phyloP scores from a whole-genome alignment of 2,888 invertebrate species.

The Eueremaeus valkanovi region DNA sequence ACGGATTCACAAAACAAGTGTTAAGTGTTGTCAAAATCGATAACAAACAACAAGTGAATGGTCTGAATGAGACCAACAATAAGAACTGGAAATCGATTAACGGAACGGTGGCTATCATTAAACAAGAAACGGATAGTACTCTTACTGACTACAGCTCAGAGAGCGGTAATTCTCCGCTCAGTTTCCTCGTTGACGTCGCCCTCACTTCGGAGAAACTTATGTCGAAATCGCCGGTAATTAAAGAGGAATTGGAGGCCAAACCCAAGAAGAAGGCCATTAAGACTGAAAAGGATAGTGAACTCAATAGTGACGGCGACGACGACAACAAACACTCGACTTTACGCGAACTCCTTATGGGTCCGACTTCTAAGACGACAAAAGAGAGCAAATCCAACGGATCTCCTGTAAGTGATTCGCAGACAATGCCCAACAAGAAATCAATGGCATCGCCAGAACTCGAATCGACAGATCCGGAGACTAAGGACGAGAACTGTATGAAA shows the following conservation, averaged over 20 bases:
- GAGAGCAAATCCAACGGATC: conserved; percentile 18
- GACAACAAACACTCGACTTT: conserved; percentile 71
- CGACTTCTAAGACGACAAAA: conserved; percentile 55
- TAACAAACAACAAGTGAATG: conserved; percentile 29
- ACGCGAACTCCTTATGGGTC: conserved; percentile 71
- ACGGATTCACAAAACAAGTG: conserved; percentile 32
- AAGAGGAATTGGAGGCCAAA: conserved; percentile 46
- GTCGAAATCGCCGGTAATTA: conserved; percentile 49
- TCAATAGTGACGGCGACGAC: conserved; percentile 52
- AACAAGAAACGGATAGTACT: conserved; percentile 43
- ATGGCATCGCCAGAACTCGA: conserved; percentile 69
- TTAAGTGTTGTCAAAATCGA: conserved; percentile 26
- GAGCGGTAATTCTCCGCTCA: conserved; percentile 57
- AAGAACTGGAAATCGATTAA: conserved; percentile 31
- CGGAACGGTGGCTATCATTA: conserved; percentile 26
- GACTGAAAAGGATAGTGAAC: conserved; percentile 26
- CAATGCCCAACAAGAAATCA: background rate
- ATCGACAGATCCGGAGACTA: conserved; percentile 69
- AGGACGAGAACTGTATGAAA: conserved; percentile 57
- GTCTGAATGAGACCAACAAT: background rate
- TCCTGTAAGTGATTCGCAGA: background rate
- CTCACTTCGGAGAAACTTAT: conserved; percentile 54
- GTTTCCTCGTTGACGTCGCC: conserved; percentile 66
- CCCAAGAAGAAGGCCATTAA: conserved; percentile 40
- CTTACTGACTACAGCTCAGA: conserved; percentile 51